Evolutionary conservation across 2,797 vertebrate species (phyloP), one percentile per base, ranked within the genome.

Genomic region (Coregonus sp.): DNA sequence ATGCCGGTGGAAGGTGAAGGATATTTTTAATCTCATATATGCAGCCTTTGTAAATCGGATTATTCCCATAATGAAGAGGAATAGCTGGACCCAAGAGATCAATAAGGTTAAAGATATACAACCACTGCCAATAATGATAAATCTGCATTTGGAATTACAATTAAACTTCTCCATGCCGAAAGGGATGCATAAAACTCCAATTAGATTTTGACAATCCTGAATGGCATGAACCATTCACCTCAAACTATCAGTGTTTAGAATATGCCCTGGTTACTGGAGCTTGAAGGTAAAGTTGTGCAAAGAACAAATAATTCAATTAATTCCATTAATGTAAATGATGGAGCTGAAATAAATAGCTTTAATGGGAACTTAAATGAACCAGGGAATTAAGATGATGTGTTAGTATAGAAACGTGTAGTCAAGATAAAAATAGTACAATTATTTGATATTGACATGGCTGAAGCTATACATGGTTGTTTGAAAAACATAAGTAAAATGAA

Each of bases 61-160:
- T 94, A 91, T 89, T 86, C 77, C 84, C 77, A 81, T 90, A 94
- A 94, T 94, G 89, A 92, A 92, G 83, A 94, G 84, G 88, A 94
- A 94, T 89, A 88, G 89, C 88, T 85, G 66, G 89, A 89, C 82
- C 82, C n/a, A 74, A 83, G 74, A 78, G 87, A 94, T 94, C 92
- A 82, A 93, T 94, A 86, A 12, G n/a, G 85, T 90, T 91, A 87
- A 86, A 90, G 86, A 81, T 86, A 89, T 82, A 86, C 84, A 87
- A 86, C 75, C 85, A 77, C 83, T 80, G 61, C 79, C 84, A 89
- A 88, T 90, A 84, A 92, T 86, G 83, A 90, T 84, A 87, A 90
- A 88, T 93, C 70, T 84, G 78, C 84, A 80, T 84, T 86, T 35
- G 68, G 81, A 90, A 87, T 92, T 84, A 71, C 79, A 88, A 88